Evolutionary conservation across 2,113 vertebrate genomes (phyloP).

Genomic region (Odocoileus hemionus): DNA sequence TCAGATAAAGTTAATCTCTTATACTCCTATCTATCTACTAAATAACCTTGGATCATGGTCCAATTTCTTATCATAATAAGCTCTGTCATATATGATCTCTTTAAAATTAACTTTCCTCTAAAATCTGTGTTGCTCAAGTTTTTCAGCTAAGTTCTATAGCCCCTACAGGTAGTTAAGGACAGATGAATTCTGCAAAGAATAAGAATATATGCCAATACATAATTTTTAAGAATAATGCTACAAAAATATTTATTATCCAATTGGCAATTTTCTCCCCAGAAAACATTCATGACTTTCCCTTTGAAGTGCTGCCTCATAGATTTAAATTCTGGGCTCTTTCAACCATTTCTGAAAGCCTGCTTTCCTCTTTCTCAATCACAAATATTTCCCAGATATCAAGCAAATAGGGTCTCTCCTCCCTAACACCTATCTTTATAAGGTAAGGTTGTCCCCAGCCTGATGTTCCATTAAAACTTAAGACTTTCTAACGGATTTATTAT

Average conservation of each 20-base stretch:
- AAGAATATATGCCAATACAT: background rate
- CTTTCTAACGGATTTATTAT: background rate
- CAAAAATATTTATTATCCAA: background rate
- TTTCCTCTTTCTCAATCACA: background rate
- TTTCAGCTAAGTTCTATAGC: background rate
- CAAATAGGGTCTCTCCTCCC: background rate
- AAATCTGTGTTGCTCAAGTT: background rate
- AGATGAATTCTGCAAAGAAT: background rate
- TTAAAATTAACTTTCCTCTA: conserved; percentile 18
- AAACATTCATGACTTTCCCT: background rate
- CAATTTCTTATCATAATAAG: background rate
- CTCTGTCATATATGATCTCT: background rate
- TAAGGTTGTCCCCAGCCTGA: background rate
- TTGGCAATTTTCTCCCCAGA: background rate
- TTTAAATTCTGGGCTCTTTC: background rate
- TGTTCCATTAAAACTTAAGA: background rate
- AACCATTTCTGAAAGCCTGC: background rate
- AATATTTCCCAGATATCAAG: background rate
- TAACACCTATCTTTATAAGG: background rate
- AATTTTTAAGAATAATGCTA: background rate
- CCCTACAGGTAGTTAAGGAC: background rate
- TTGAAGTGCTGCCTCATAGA: background rate
- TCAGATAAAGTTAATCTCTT: background rate
- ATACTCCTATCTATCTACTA: background rate
- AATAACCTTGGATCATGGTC: background rate